A percentile compares a stretch with the other conserved stretches of the same genome.
Evolutionary conservation across 30 jellyfish, hydroid and myxozoan genomes (phyloP).

Genomic region (Hydractinia symbiolongicarpus): DNA sequence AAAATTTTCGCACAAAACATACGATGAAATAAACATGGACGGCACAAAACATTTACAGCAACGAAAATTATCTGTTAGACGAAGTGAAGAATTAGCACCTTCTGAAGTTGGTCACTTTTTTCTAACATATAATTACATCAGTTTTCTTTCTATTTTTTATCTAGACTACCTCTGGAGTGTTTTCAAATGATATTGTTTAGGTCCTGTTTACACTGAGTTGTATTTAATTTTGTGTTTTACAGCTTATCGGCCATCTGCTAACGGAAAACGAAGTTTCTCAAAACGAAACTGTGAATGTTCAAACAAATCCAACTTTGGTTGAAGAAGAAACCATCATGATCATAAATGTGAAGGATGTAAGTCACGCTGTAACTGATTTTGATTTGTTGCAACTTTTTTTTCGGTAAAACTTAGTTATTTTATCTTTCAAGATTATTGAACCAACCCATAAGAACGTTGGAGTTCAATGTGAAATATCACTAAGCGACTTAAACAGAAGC

Average conservation of each 20-base stretch:
- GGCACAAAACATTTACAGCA: background rate
- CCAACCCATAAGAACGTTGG: background rate
- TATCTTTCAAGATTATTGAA: background rate
- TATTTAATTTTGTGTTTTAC: background rate
- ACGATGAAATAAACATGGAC: slow-evolving; percentile 7
- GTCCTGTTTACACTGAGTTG: background rate
- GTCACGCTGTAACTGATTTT: no score
- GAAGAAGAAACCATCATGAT: no score
- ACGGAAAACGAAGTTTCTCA: background rate
- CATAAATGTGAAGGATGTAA: no score
- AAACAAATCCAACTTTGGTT: no score
- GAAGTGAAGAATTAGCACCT: background rate
- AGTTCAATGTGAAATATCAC: background rate
- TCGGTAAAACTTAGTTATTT: background rate
- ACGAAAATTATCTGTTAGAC: background rate
- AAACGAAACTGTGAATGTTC: background rate
- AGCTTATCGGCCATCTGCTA: background rate
- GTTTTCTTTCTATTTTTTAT: background rate
- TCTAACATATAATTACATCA: background rate
- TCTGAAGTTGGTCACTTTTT: background rate
- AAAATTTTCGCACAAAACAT: background rate
- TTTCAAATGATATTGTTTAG: background rate
- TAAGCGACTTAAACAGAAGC: background rate
- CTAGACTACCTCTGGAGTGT: background rate
- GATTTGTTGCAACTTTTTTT: no score